These are phyloP conservation scores for Itoplectis maculator DNA, from an alignment of 2,888 invertebrate genomes.

Conservation along the genomic window DNA sequence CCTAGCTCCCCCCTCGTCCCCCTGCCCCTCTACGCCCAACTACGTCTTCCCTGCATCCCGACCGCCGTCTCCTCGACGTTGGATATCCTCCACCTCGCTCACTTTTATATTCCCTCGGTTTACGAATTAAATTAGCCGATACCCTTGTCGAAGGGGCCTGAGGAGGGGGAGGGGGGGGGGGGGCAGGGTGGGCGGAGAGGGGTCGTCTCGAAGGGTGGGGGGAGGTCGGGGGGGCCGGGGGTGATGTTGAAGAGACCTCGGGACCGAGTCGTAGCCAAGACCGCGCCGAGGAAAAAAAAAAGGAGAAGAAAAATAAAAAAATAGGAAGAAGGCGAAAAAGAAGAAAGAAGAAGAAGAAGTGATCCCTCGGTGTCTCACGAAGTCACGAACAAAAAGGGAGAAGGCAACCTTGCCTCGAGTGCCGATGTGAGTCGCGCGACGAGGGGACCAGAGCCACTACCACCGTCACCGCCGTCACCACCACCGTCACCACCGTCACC, in stretches of 20 bases:
- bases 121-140: conserved; percentile 80
- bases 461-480: no score
- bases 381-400: conserved; percentile 77
- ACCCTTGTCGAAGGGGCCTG: conserved; percentile 59
- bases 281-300: conserved; percentile 70
- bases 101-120: conserved; percentile 74
- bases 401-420: conserved; percentile 67
- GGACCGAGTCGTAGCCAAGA: conserved; percentile 75
- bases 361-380: conserved; percentile 82
- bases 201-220: conserved; percentile 9
- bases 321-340: conserved; percentile 68
- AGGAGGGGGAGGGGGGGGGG: conserved; percentile 17
- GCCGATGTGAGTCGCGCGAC: conserved; percentile 63
- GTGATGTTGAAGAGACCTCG: conserved; percentile 48
- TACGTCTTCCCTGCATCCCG: not conserved
- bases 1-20: conserved; percentile 46
- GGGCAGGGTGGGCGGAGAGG: not conserved
- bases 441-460: not conserved
- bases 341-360: conserved; percentile 69
- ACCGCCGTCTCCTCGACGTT: conserved; percentile 16
- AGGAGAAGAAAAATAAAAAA: conserved; percentile 62
- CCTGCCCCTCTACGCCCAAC: no score
- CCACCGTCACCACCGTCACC: no score
- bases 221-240: conserved; percentile 1
- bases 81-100: conserved; percentile 57